Evolutionary conservation across 2,113 vertebrate genomes (phyloP).

Genomic region (Dinomys branickii): DNA sequence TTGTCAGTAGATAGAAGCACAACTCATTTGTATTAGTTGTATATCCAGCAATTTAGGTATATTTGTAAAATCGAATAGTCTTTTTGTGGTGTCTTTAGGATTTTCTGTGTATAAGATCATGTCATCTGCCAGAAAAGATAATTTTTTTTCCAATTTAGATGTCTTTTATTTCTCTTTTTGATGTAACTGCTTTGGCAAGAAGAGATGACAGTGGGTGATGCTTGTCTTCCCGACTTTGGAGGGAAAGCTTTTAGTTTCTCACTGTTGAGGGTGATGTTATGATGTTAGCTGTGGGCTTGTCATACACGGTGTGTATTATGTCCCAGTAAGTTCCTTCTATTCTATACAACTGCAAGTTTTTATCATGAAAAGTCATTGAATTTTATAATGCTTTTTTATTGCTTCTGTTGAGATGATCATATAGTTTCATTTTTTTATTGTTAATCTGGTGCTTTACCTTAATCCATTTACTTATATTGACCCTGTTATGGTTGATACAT

Average conservation of each 20-base stretch:
- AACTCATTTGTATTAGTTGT: not conserved
- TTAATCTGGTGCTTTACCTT: not conserved
- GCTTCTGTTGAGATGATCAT: not conserved
- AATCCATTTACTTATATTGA: not conserved
- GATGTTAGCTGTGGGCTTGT: not conserved
- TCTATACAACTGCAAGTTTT: not conserved
- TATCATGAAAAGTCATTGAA: not conserved
- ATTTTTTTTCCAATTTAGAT: not conserved
- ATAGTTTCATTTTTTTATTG: not conserved
- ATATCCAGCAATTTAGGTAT: not conserved
- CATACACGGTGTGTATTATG: not conserved
- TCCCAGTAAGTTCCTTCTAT: not conserved
- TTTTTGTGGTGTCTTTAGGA: not conserved
- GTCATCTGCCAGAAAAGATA: not conserved
- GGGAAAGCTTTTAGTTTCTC: not conserved
- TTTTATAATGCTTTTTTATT: not conserved
- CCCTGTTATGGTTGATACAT: too few species aligned
- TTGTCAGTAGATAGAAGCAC: not conserved
- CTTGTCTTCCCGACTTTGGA: not conserved
- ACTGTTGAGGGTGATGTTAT: too few species aligned
- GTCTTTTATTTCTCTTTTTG: not conserved
- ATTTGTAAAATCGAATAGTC: not conserved
- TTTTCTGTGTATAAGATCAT: not conserved
- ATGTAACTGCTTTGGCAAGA: not conserved
- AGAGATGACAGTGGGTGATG: not conserved